phyloP scores from a whole-genome alignment of 2,888 invertebrate species.

The Nomada fucata region DNA sequence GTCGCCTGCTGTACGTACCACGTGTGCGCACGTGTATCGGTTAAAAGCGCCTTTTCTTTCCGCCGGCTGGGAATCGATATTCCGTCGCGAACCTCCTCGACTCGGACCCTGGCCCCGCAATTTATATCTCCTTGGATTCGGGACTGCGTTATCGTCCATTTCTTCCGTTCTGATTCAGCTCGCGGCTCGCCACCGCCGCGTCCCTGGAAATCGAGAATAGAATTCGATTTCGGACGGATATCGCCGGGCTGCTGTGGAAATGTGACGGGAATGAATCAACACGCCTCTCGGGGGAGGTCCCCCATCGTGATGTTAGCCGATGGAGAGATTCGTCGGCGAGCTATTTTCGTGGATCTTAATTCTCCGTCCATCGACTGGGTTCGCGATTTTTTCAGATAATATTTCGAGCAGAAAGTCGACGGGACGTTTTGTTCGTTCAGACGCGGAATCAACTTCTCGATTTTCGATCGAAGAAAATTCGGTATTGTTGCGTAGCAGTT shows the following conservation, averaged over 20 bases:
- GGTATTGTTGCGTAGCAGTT: no score
- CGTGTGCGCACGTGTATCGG: slow-evolving; percentile 57
- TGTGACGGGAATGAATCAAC: background rate
- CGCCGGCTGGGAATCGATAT: slow-evolving; percentile 71
- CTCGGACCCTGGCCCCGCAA: slow-evolving; percentile 61
- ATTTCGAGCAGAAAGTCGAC: no score
- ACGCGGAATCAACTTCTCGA: no score
- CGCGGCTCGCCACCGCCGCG: slow-evolving; percentile 22
- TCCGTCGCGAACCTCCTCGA: slow-evolving; percentile 59
- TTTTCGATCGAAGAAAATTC: no score
- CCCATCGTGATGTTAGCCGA: background rate
- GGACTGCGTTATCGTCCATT: slow-evolving; percentile 51
- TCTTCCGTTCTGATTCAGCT: slow-evolving; percentile 33
- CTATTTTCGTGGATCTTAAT: background rate
- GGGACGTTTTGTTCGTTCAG: no score
- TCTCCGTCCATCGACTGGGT: background rate
- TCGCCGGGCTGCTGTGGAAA: slow-evolving; percentile 25
- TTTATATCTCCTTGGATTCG: slow-evolving; percentile 63
- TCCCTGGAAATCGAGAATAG: slow-evolving; percentile 63
- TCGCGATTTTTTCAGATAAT: background rate
- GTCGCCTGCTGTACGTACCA: background rate
- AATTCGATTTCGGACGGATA: slow-evolving; percentile 66
- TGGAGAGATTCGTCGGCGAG: background rate
- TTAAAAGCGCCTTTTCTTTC: slow-evolving; percentile 62
- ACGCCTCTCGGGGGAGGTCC: background rate